Evolutionary conservation across 1,140 invertebrate genomes (phyloP), one percentile per base, ranked within the genome.

Genomic region (Palaemon carinicauda): DNA sequence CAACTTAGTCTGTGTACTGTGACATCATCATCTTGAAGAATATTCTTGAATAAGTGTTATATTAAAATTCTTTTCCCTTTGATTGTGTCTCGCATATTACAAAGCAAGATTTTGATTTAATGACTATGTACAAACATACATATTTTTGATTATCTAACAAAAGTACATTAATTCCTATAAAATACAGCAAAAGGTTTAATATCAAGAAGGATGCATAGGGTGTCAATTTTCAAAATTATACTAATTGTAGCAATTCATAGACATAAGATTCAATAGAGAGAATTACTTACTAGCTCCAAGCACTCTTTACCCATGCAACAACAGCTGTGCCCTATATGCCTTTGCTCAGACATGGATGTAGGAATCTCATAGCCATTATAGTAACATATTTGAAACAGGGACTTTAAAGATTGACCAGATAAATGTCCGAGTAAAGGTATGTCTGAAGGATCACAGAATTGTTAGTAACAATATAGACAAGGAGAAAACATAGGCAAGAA

Each of bases 391-490:
- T 29, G 54, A 80, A 29, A 80, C 29, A 56, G 56, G 54, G 78
- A 54, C 54, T 31, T 80, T 80, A 54, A 52, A 80, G 78, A 60
- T 29, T 60, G 78, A 80, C 78, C 78, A 19, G 52, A 29, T 79
- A 29, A 29, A 54, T 80, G 78, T 80, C 78, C 60, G 78, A 56
- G 24, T 29, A 54, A 52, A 33, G 21, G 53, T 24, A 54, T 54
- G 54, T 80, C 52, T 54, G 14, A 19, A 54, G 54, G 54, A 31
- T 60, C 41, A 80, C 41, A 56, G 73, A 56, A 71, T 51, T 83
- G 71, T 82, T 82, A 83, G 82, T 83, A 83, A 83, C 82, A 83
- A 83, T 83, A 83, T 83, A 51, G 75, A 79, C 75, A 69, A 85
- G 75, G 75, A 71, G 75, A 85, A n/a, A 85, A 71, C 56, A 51